Evolutionary conservation across 2,888 invertebrate genomes (phyloP).

Genomic region (Odontocolon sp.): DNA sequence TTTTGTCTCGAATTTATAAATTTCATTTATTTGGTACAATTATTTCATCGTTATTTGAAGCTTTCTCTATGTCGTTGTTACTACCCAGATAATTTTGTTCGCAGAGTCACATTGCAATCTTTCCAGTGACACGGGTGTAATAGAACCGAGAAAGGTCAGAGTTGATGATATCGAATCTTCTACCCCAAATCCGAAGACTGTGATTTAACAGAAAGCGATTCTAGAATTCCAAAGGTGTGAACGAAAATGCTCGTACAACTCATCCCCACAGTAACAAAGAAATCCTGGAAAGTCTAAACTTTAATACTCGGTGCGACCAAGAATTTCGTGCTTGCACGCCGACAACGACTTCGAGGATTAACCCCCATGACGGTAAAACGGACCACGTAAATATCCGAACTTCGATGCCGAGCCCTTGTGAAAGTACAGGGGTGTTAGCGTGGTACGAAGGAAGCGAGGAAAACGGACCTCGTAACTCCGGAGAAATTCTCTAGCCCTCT

Average conservation of each 20-base stretch:
- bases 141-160: not conserved
- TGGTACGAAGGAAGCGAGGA: conserved; percentile 47
- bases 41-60: too few relatives aligned
- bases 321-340: conserved; percentile 54
- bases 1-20: too few relatives aligned
- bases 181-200: not conserved
- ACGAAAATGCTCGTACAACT: not conserved
- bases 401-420: conserved; percentile 41
- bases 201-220: not conserved
- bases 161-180: not conserved
- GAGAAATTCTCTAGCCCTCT: conserved; percentile 40
- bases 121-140: not conserved
- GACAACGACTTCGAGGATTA: conserved; percentile 22
- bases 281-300: conserved; percentile 10
- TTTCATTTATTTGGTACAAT: too few relatives aligned
- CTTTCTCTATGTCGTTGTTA: too few relatives aligned
- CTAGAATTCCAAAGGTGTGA: not conserved
- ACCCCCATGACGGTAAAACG: conserved; percentile 16
- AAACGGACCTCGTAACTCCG: conserved; percentile 56
- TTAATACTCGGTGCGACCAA: conserved; percentile 28
- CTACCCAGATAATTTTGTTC: too few relatives aligned
- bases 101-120: not conserved
- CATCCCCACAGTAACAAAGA: conserved; percentile 1
- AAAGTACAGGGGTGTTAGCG: conserved; percentile 40
- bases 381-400: conserved; percentile 40